Conservation (phyloP, 1,140 invertebrate genomes). For the Drosophila parvula region DNA sequence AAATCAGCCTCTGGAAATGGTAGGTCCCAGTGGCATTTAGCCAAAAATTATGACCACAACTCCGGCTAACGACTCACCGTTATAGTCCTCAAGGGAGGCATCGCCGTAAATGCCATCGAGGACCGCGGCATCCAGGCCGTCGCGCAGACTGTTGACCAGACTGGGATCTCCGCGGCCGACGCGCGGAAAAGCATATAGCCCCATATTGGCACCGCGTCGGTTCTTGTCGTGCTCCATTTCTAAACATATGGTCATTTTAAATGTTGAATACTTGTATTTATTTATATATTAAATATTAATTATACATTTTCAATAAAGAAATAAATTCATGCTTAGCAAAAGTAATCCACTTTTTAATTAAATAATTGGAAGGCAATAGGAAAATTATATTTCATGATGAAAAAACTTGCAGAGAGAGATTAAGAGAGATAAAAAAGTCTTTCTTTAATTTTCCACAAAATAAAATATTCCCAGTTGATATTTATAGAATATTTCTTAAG, state of each 20-base stretch:
- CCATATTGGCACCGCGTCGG: slow-evolving; percentile 84
- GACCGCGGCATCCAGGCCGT: slow-evolving; percentile 55
- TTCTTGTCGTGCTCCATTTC: slow-evolving; percentile 72
- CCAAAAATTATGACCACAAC: slow-evolving; percentile 25
- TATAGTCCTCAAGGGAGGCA: slow-evolving; percentile 75
- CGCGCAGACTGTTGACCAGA: slow-evolving; percentile 68
- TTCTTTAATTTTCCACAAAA: rapidly evolving
- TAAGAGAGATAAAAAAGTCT: not conserved
- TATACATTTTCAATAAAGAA: not conserved
- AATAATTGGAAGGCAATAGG: not conserved
- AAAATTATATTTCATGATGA: not conserved
- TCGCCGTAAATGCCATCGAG: slow-evolving; percentile 64
- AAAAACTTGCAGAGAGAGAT: not conserved
- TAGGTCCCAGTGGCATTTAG: slow-evolving; percentile 1
- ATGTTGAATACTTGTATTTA: not conserved
- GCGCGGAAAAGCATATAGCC: slow-evolving; percentile 86
- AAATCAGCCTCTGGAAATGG: slow-evolving; percentile 54
- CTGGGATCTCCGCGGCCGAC: slow-evolving; percentile 85
- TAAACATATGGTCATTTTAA: slow-evolving; percentile 11
- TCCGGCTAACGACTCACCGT: slow-evolving; percentile 59
- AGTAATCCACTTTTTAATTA: not conserved
- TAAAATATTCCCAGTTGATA: not conserved
- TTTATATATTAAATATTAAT: not conserved
- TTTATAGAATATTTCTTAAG: not conserved
- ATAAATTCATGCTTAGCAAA: not conserved